A percentile compares a stretch with the other conserved stretches of the same genome.
These are phyloP conservation scores for Girardia tigrina DNA, from an alignment of 2,888 invertebrate species.

Conservation along the genomic window DNA sequence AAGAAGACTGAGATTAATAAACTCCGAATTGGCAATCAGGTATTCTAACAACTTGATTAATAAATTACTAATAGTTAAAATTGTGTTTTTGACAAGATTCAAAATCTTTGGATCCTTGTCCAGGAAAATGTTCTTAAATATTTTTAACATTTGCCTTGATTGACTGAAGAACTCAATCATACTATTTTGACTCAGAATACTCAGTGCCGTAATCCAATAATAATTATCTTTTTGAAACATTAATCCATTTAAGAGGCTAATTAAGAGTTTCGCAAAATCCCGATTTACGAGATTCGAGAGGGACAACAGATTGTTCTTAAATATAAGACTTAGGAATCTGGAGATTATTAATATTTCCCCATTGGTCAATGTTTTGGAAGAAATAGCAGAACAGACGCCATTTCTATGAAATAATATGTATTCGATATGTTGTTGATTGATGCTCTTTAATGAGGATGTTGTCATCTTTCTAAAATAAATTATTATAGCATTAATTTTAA, in stretches of 20 bases:
- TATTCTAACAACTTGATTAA: not conserved
- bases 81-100: not conserved
- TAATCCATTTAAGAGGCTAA: not conserved
- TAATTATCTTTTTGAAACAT: not conserved
- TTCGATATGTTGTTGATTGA: not conserved
- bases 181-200: not conserved
- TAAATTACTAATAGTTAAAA: not conserved
- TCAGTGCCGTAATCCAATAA: not conserved
- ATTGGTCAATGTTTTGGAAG: not conserved
- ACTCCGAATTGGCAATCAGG: not conserved
- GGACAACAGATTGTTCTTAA: not conserved
- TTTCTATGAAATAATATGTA: not conserved
- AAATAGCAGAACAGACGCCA: not conserved
- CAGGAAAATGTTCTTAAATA: not conserved
- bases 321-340: not conserved
- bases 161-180: not conserved
- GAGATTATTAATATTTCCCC: not conserved
- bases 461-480: not conserved
- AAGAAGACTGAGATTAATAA: not conserved
- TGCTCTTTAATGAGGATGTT: not conserved
- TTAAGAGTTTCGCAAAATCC: not conserved
- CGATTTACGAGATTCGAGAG: not conserved
- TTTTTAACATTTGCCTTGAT: not conserved
- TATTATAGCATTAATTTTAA: too few species aligned
- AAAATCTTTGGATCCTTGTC: not conserved